These are phyloP conservation scores for Anolis apletophallus DNA, from an alignment of 2,797 vertebrate genomes.

Conservation along the genomic window DNA sequence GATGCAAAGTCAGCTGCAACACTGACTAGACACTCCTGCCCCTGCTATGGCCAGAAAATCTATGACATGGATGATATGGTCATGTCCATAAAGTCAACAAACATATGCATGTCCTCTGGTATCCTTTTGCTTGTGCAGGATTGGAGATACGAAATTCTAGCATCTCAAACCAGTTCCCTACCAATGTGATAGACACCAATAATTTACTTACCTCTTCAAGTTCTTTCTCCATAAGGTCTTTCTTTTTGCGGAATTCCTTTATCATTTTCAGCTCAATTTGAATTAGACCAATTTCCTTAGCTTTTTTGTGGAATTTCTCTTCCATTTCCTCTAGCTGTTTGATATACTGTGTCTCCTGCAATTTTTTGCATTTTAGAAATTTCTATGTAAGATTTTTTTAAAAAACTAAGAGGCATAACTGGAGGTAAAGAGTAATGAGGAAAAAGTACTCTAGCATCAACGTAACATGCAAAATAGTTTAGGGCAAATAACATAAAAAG, in stretches of 20 bases:
- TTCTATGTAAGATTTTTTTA: background rate
- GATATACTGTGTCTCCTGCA: constrained; percentile 78
- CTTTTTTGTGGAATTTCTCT: constrained; percentile 80
- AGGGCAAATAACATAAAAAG: constrained; percentile 7
- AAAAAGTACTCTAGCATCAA: background rate
- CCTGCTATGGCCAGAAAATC: no score
- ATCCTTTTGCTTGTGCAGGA: no score
- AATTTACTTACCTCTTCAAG: constrained; percentile 79
- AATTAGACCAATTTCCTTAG: constrained; percentile 82
- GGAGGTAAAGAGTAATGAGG: background rate
- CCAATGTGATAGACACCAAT: background rate
- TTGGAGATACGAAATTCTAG: no score
- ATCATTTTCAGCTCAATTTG: constrained; percentile 82
- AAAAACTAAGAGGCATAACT: background rate
- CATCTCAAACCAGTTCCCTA: background rate
- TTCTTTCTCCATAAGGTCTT: constrained; percentile 86
- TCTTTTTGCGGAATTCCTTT: constrained; percentile 81
- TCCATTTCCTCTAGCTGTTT: constrained; percentile 81
- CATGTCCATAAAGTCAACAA: no score
- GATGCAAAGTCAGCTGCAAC: no score
- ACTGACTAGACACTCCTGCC: no score
- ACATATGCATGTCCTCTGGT: no score
- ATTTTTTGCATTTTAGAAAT: constrained; percentile 40
- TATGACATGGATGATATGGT: no score
- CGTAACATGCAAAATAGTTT: background rate